Evolutionary conservation across 2,113 vertebrate species (phyloP), one percentile per base, ranked within the genome.

Genomic region (Laticauda laticaudata): DNA sequence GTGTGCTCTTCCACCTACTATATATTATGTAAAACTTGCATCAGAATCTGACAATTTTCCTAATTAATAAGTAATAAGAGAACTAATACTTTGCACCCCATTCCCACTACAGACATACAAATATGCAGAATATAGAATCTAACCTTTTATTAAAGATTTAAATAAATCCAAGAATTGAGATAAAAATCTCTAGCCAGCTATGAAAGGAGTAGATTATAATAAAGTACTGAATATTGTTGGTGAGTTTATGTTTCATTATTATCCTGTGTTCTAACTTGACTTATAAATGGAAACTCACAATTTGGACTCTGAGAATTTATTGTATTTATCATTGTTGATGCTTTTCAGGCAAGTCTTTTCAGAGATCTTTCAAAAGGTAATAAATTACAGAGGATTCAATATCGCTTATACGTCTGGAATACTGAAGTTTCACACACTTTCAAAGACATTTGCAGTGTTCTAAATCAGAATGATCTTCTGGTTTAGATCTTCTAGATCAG

Each of bases 1-100:
- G 87, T 91, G 86, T 93, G 88, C 56, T 87, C 81, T 87, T 90
- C 89, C 48, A 90, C 92, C 87, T 93, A 88, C 55, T 48, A 92
- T 92, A 90, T 90, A 93, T 93, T 90, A 93, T 89, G 14, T 59
- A 86, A 61, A 91, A 88, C 39, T 69, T 89, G 87, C 45, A 86
- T 89, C 86, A 91, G 56, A 45, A 92, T 34, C 48, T 57, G 91
- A 92, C 75, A 91, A n/a, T 92, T 92, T 86, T 45, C n/a, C 34
- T 92, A 86, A 75, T 93, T 93, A 93, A 92, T 93, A 89, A 51
- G 55, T 45, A 45, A 45, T 45, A 89, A 24, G n/a, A 89, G 87
- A 86, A 91, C 89, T 91, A 89, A 89, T 86, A 61, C 55, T 86
- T 93, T 61, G 53, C n/a, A 91, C 24, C 7, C 51, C 43, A 87